Evolutionary conservation across 2,797 vertebrate species (phyloP).

Genomic region (Acanthornis magna): DNA sequence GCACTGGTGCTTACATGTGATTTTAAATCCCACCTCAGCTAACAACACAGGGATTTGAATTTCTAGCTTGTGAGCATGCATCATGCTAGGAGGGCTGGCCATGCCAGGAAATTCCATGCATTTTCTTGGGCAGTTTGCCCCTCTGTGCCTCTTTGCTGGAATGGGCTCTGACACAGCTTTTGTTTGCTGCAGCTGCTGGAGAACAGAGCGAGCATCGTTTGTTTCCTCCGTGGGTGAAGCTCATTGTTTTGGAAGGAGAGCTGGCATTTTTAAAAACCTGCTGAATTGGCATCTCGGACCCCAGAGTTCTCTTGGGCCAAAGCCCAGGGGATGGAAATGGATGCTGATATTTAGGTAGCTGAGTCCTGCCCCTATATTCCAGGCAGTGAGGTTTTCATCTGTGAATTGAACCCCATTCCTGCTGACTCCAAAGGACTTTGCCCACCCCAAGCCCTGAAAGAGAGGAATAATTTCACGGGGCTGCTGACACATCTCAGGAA

Average conservation of each 20-base stretch:
- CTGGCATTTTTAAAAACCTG: not conserved
- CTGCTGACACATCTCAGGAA: not conserved
- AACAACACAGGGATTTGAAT: not conserved
- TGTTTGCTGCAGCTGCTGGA: conserved; percentile 5
- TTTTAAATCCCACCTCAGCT: not conserved
- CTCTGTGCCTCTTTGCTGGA: conserved; percentile 22
- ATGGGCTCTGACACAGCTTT: not conserved
- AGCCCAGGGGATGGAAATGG: not conserved
- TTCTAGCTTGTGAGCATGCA: not conserved
- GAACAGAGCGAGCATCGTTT: not conserved
- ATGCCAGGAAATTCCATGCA: conserved; percentile 51
- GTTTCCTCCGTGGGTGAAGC: not conserved
- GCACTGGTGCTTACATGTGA: not conserved
- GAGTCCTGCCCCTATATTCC: not conserved
- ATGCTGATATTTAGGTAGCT: not conserved
- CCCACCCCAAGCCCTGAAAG: not conserved
- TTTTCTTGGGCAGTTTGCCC: conserved; percentile 26
- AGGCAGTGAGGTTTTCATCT: not conserved
- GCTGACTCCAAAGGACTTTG: not conserved
- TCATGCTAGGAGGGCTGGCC: not conserved
- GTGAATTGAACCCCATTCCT: not conserved
- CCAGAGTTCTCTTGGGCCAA: not conserved
- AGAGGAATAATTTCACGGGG: not conserved
- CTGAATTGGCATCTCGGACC: not conserved
- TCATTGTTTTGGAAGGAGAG: not conserved